phyloP scores from a whole-genome alignment of 2,113 vertebrate species.

The Mustela lutreola region DNA sequence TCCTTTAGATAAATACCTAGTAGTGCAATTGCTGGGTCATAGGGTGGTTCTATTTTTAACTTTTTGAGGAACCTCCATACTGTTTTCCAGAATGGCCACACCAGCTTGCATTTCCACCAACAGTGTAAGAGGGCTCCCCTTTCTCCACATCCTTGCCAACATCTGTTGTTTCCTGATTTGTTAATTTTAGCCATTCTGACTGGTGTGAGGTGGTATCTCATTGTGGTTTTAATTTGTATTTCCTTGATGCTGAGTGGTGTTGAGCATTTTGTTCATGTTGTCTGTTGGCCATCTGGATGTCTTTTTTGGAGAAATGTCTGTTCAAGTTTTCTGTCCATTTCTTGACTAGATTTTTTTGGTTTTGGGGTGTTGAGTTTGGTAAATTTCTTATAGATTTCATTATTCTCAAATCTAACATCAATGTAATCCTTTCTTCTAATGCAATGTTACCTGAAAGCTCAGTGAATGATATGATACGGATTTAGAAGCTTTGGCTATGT shows the following conservation, averaged over 20 bases:
- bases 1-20: not conserved
- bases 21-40: not conserved
- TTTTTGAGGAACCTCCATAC: not conserved
- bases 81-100: not conserved
- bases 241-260: not conserved
- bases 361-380: not conserved
- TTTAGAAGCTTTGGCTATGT: not conserved
- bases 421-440: not conserved
- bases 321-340: not conserved
- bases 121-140: not conserved
- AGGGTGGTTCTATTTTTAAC: not conserved
- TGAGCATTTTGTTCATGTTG: not conserved
- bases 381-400: not conserved
- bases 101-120: not conserved
- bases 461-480: not conserved
- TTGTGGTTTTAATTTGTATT: not conserved
- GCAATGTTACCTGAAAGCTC: not conserved
- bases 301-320: not conserved
- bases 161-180: not conserved
- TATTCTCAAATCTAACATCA: not conserved
- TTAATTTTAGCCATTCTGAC: not conserved
- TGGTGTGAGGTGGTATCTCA: not conserved
- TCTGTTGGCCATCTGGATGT: not conserved
- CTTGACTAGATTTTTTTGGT: not conserved
- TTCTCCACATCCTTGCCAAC: not conserved